Base-by-base conservation (phyloP, 2,888 invertebrate species). In the Catocala fraxini region DNA sequence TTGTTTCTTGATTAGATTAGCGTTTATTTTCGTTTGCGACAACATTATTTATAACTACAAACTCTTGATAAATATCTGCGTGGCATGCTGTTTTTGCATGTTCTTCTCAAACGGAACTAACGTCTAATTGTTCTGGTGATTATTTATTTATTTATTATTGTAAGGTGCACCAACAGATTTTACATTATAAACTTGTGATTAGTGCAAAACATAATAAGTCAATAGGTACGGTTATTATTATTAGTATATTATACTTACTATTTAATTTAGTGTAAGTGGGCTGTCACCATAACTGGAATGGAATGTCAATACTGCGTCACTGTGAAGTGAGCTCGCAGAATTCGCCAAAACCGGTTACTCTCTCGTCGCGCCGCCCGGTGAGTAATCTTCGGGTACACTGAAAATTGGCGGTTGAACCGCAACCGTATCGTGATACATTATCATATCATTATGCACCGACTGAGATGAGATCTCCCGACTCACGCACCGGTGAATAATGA, bases 361-460 rank as follows among this genome's bases (percentile, higher is more conserved):
- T 47, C 11, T 51, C 39, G 10, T 10, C 64, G 58, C 65, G 52
- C 45, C 39, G 13, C 33, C 34, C 73, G 67, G 71, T 82, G 80
- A 81, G 77, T 84, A 81, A 84, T 80, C 72, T 80, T 73, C 56
- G 68, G 62, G 63, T 79, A 74, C 75, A 80, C 82, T 82, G 81
- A 85, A 81, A 79, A 83, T n/a, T 82, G 80, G 80, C 80, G 68
- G 75, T 68, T 59, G 59, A 57, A 63, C 75, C 77, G 63, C 71
- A 71, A 71, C 76, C 72, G 76, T 84, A 80, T 80, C 75, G 77
- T 73, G 77, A 79, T 77, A 76, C 80, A 83, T 86, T 82, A 87
- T 81, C 84, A 78, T 84, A 81, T 79, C 74, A 83, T 85, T 81
- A 84, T 78, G 77, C 77, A 53, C 56, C 57, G 71, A 59, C 75